These are phyloP conservation scores for Cyrtorhinus lividipennis DNA, from an alignment of 1,140 invertebrate genomes.

Conservation along the genomic window DNA sequence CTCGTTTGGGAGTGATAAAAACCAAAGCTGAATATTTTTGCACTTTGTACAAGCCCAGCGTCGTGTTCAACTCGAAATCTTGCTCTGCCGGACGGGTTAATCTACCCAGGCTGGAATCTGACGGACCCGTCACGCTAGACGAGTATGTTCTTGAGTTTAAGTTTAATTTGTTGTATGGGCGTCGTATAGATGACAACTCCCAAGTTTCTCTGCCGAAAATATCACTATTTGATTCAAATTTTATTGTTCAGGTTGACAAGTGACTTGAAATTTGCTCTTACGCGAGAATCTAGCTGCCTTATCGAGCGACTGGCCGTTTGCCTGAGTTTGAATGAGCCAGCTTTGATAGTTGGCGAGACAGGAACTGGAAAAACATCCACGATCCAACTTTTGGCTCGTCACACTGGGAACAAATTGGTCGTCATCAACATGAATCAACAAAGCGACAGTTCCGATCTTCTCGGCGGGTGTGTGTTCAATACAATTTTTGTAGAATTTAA, in stretches of 20 bases:
- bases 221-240: no score
- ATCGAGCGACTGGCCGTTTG: constrained; percentile 76
- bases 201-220: no score
- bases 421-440: constrained; percentile 99
- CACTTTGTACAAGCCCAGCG: constrained; percentile 59
- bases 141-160: constrained; percentile 15
- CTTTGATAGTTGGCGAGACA: constrained; percentile 93
- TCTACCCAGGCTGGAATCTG: constrained; percentile 26
- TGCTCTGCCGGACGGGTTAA: constrained; percentile 39
- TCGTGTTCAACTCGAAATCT: constrained; percentile 36
- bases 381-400: constrained; percentile 79
- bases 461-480: constrained; percentile 66
- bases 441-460: constrained; percentile 86
- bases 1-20: constrained; percentile 67
- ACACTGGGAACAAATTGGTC: constrained; percentile 65
- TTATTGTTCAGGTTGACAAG: constrained; percentile 20
- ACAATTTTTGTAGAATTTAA: no score
- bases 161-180: no score
- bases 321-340: constrained; percentile 70
- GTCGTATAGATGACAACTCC: no score
- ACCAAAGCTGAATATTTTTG: constrained; percentile 70
- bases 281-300: constrained; percentile 58
- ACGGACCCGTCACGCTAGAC: constrained; percentile 3
- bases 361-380: constrained; percentile 97
- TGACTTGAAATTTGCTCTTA: constrained; percentile 58